Base-by-base conservation (phyloP, 2,113 vertebrate species). In the Ammospiza nelsoni region DNA sequence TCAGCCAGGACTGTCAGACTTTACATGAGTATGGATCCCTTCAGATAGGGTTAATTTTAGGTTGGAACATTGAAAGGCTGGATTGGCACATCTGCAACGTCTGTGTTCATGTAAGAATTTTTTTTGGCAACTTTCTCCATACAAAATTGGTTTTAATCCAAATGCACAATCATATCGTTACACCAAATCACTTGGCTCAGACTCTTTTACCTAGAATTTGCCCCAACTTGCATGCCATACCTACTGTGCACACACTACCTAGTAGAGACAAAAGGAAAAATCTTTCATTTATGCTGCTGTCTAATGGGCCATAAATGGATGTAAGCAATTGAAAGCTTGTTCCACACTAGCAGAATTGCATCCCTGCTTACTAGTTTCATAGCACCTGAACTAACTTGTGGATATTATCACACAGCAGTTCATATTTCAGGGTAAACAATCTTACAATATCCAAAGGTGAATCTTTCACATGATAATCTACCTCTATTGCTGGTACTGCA, bases 31-130 rank as follows among this genome's bases (percentile, higher is more conserved):
- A 9, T 43, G 8, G 25, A 77, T 41, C 6, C 6, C 29, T 55
- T 82, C 21, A 59, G 4, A 52, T 2, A 57, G 15, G 5, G 9
- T 63, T 91, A 87, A 65, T 31, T 1, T 61, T 48, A 41, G 13
- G 2, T 7, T 81, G 44, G 19, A 61, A 48, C 24, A 48, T 27
- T 48, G 15, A 48, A 54, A 66, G 44, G 7, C 19, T 15, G 3
- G 4, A n/a, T 2, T 77, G 51, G 13, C 28, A 28, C 10, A 44
- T 7, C 20, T 94, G 54, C 17, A 83, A 41, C 0, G 1, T 31
- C 24, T 52, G 1, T 41, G 24, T 62, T 20, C 0, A 0, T 46
- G 12, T 35, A 37, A 37, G 66, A 65, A 21, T 0, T 18, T 85
- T 84, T 61, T n/a, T 33, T 66, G 37, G 41, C 12, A 59, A 41